These are phyloP conservation scores for Tragelaphus imberbis DNA, from an alignment of 2,113 vertebrate species.

Conservation along the genomic window DNA sequence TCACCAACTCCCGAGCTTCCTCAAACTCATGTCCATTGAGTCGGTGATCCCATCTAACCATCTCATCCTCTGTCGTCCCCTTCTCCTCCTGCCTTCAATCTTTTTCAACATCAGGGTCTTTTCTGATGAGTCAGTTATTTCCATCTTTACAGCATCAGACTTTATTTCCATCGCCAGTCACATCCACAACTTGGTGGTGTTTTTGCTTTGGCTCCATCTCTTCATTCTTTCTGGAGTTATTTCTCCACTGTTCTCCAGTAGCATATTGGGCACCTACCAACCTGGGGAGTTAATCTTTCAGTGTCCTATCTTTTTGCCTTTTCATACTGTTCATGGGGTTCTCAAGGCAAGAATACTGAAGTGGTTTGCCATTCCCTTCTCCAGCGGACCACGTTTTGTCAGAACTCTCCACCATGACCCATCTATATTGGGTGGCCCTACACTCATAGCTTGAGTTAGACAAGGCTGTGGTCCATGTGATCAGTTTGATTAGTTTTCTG, in stretches of 20 bases:
- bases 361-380: too few species aligned
- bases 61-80: background rate
- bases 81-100: background rate
- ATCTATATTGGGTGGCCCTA: background rate
- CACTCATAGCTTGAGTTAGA: background rate
- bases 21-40: background rate
- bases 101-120: background rate
- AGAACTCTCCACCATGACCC: background rate
- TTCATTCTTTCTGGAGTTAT: background rate
- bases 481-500: background rate
- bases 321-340: background rate
- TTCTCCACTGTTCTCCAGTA: background rate
- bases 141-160: background rate
- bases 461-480: background rate
- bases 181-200: background rate
- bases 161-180: background rate
- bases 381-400: background rate
- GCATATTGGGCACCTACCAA: background rate
- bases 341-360: background rate
- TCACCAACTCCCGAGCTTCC: background rate
- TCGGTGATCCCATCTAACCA: background rate
- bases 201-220: background rate
- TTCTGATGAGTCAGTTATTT: background rate
- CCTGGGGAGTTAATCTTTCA: background rate
- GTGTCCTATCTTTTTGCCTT: background rate